Conservation (phyloP, 1,140 invertebrate species). For the Lepidotrigona ventralis region DNA sequence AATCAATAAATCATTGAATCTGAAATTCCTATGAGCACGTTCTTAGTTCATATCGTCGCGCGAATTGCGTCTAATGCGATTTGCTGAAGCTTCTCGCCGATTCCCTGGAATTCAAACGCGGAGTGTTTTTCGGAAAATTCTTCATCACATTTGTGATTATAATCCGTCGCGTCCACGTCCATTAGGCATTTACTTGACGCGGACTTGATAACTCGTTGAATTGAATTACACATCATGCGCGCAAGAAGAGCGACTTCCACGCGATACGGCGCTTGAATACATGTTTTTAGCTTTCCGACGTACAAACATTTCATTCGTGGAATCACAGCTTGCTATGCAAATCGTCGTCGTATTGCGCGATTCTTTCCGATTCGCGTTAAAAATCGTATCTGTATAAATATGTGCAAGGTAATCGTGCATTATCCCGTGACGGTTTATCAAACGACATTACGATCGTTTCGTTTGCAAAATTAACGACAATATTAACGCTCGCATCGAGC, state of each 20-base stretch:
- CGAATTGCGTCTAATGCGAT: background rate
- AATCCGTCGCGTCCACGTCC: background rate
- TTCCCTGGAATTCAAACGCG: background rate
- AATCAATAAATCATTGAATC: too few relatives aligned
- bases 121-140: background rate
- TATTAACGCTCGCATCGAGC: constrained; percentile 11
- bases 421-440: constrained; percentile 10
- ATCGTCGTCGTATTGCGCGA: background rate
- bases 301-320: background rate
- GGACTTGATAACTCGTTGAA: background rate
- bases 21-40: too few relatives aligned
- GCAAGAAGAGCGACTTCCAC: background rate
- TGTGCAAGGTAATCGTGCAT: constrained; percentile 12
- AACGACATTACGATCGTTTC: constrained; percentile 41
- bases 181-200: background rate
- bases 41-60: too few relatives aligned
- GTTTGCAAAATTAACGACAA: constrained; percentile 3
- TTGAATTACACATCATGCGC: constrained; percentile 3
- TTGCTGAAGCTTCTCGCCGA: background rate
- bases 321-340: background rate
- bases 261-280: background rate
- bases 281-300: constrained; percentile 4
- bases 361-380: background rate
- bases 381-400: constrained; percentile 10
- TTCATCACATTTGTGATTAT: background rate